Percentiles rank a stretch among this genome's conserved stretches.
Evolutionary conservation across 2,888 invertebrate genomes (phyloP).

Genomic region (Amorpha juglandis): DNA sequence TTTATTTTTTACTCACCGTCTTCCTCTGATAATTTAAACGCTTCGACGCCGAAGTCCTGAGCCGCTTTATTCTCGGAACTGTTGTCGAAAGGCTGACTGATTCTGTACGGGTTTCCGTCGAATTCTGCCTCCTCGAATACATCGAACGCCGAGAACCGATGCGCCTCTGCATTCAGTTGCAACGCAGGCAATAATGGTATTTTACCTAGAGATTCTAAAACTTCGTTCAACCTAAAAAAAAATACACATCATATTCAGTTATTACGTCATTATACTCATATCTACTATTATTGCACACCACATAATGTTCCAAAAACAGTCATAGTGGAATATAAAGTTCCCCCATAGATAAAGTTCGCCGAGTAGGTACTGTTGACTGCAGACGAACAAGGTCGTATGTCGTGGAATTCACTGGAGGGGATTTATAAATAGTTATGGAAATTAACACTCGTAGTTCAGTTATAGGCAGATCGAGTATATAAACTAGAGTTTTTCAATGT

Average conservation of each 20-base stretch:
- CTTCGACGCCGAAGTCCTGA: conserved; percentile 77
- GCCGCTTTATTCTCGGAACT: conserved; percentile 66
- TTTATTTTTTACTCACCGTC: conserved; percentile 71
- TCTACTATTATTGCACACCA: neutral
- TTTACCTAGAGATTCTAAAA: conserved; percentile 89
- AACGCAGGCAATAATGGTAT: conserved; percentile 93
- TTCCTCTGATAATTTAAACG: conserved; percentile 76
- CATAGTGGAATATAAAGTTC: conserved; percentile 2
- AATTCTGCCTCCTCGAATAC: conserved; percentile 83
- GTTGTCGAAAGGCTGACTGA: conserved; percentile 64
- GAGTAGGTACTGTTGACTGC: neutral
- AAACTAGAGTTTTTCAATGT: too few relatives aligned
- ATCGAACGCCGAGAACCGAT: conserved; percentile 86
- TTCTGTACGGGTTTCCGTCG: conserved; percentile 70
- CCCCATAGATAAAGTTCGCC: conserved; percentile 14
- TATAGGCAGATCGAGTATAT: too few relatives aligned
- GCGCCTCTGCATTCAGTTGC: conserved; percentile 86
- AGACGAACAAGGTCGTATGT: conserved; percentile 6
- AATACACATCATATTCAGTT: too few relatives aligned
- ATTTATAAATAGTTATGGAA: conserved; percentile 18
- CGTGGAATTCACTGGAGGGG: conserved; percentile 4
- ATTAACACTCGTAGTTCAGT: neutral
- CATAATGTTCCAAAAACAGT: conserved; percentile 30
- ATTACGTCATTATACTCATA: too few relatives aligned
- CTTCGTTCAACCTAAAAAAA: conserved; percentile 87